phyloP scores from a whole-genome alignment of 2,797 vertebrate species.

The Florisuga fusca region DNA sequence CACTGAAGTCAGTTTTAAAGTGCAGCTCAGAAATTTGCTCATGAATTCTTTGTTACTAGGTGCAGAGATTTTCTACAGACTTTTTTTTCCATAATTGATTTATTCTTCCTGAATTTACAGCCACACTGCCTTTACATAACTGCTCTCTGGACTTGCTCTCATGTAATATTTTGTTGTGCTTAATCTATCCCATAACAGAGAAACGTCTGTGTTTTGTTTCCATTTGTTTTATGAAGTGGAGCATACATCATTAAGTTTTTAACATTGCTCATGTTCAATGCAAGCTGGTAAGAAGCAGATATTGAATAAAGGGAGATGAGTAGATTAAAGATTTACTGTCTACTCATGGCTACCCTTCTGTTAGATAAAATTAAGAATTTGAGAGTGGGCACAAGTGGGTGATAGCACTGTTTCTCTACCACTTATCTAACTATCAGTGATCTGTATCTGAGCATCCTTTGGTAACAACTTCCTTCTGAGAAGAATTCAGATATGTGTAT shows the following conservation, averaged over 20 bases:
- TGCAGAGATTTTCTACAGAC: background rate
- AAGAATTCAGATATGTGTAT: background rate
- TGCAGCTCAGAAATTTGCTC: background rate
- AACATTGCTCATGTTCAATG: background rate
- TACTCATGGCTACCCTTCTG: background rate
- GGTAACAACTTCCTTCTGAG: background rate
- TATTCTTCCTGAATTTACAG: background rate
- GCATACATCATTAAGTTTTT: background rate
- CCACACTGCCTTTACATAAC: background rate
- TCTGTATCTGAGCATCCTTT: background rate
- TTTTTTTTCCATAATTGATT: background rate
- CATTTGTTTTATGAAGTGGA: constrained; percentile 3
- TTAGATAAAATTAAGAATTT: background rate
- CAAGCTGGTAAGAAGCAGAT: background rate
- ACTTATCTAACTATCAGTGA: background rate
- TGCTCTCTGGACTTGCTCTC: background rate
- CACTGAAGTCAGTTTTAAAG: background rate
- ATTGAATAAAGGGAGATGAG: constrained; percentile 10
- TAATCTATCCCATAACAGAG: background rate
- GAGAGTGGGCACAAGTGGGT: background rate
- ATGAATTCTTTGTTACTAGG: background rate
- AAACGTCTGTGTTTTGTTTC: background rate
- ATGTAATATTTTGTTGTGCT: background rate
- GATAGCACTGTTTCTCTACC: background rate
- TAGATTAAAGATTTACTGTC: constrained; percentile 44